These are phyloP conservation scores for Poecilia gillii DNA, from an alignment of 2,797 vertebrate genomes.

Conservation along the genomic window DNA sequence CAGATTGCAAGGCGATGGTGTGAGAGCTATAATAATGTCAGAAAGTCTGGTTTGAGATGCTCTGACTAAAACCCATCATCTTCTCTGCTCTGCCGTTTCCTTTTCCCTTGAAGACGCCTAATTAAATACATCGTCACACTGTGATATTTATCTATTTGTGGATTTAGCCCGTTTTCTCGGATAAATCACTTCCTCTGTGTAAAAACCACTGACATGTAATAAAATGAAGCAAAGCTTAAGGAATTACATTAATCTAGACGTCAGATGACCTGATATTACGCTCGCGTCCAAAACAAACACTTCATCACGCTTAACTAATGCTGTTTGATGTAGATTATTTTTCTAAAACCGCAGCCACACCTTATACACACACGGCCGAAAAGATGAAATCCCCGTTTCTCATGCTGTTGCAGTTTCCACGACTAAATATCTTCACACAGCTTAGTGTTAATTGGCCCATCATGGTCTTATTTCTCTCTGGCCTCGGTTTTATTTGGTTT, in stretches of 20 bases:
- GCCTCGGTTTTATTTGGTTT: conserved; percentile 68
- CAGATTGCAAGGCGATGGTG: conserved; percentile 57
- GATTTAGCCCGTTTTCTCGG: conserved; percentile 48
- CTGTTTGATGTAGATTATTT: conserved; percentile 51
- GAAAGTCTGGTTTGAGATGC: conserved; percentile 65
- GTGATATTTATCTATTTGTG: conserved; percentile 68
- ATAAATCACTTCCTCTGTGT: conserved; percentile 38
- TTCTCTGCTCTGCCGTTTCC: conserved; percentile 78
- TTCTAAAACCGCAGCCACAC: conserved; percentile 14
- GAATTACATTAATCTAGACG: conserved; percentile 18
- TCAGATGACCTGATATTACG: conserved; percentile 33
- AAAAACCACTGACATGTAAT: conserved; percentile 25
- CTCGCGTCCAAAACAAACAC: conserved; percentile 32
- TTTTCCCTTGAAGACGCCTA: conserved; percentile 80
- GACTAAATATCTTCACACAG: conserved; percentile 56
- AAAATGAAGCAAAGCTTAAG: conserved; percentile 11
- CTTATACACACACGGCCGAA: conserved; percentile 37
- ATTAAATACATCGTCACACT: conserved; percentile 78
- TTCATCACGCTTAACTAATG: conserved; percentile 50
- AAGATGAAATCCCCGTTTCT: conserved; percentile 50
- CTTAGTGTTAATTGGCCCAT: conserved; percentile 69
- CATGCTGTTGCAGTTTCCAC: conserved; percentile 41
- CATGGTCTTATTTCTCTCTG: conserved; percentile 64
- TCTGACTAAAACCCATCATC: conserved; percentile 72
- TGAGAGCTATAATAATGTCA: conserved; percentile 70